phyloP scores from a whole-genome alignment of 1,140 invertebrate genomes.

The Anoplolepis gracilipes region DNA sequence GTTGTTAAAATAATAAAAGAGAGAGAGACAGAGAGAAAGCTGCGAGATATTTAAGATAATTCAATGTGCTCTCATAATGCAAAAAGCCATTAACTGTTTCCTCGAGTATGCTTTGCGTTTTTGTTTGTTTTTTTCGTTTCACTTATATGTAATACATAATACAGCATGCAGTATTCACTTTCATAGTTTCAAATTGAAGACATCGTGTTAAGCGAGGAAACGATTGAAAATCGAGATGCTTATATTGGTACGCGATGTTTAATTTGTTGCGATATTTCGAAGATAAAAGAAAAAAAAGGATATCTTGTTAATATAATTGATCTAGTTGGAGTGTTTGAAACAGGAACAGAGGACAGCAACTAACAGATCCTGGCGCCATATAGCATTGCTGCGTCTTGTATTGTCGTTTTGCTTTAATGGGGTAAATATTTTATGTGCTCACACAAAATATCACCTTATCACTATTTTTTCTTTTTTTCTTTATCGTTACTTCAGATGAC shows the following conservation, averaged over 20 bases:
- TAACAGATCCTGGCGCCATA: constrained; percentile 85
- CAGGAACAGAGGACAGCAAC: constrained; percentile 85
- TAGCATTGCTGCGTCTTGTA: constrained; percentile 85
- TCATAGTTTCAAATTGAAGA: constrained; percentile 48
- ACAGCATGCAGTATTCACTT: constrained; percentile 73
- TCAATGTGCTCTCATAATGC: constrained; percentile 73
- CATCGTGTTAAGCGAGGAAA: constrained; percentile 27
- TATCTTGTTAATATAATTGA: constrained; percentile 72
- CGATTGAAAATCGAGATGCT: constrained; percentile 13
- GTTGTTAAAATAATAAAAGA: constrained; percentile 35
- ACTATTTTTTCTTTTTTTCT: constrained; percentile 1
- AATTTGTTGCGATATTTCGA: constrained; percentile 33
- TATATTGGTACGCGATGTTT: background rate
- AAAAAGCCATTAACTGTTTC: constrained; percentile 75
- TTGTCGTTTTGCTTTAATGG: constrained; percentile 85
- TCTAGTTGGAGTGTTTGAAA: constrained; percentile 83
- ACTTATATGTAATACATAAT: too few species aligned
- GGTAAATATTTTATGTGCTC: constrained; percentile 84
- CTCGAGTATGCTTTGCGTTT: constrained; percentile 73
- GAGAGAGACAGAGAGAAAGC: too few species aligned
- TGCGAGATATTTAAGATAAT: constrained; percentile 35
- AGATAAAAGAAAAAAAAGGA: constrained; percentile 39
- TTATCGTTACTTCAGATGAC: constrained; percentile 1
- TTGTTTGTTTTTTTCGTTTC: constrained; percentile 71
- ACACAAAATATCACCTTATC: constrained; percentile 58